Evolutionary conservation across 2,797 vertebrate species (phyloP).

Genomic region (Hypotaenidia okinawae): DNA sequence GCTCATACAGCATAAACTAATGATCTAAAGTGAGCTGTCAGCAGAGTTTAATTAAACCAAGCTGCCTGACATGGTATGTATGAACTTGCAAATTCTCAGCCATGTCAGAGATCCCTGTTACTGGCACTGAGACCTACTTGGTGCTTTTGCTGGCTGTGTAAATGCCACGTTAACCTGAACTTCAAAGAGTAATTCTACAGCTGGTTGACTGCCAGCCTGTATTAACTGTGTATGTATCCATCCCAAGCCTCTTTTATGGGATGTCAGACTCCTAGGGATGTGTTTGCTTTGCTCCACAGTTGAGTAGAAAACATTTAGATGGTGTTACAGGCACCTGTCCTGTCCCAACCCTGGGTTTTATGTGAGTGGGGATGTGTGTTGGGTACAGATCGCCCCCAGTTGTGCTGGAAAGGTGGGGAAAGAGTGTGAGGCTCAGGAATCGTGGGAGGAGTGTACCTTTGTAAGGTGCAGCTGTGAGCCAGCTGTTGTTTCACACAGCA

Average conservation of each 20-base stretch:
- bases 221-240: not conserved
- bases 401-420: not conserved
- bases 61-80: not conserved
- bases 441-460: not conserved
- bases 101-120: not conserved
- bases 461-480: not conserved
- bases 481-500: not conserved
- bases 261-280: not conserved
- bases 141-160: conserved; percentile 21
- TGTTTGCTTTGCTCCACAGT: not conserved
- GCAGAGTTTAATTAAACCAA: conserved; percentile 25
- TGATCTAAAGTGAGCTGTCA: conserved; percentile 38
- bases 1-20: not conserved
- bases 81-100: conserved; percentile 15
- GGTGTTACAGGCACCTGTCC: not conserved
- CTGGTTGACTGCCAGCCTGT: not conserved
- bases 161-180: not conserved
- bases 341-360: not conserved
- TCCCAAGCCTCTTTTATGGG: not conserved
- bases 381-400: not conserved
- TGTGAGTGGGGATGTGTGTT: not conserved
- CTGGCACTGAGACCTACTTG: not conserved
- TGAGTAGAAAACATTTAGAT: not conserved
- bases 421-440: not conserved
- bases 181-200: not conserved